These are phyloP conservation scores for Balearica regulorum DNA, from an alignment of 2,797 vertebrate species.

Conservation along the genomic window DNA sequence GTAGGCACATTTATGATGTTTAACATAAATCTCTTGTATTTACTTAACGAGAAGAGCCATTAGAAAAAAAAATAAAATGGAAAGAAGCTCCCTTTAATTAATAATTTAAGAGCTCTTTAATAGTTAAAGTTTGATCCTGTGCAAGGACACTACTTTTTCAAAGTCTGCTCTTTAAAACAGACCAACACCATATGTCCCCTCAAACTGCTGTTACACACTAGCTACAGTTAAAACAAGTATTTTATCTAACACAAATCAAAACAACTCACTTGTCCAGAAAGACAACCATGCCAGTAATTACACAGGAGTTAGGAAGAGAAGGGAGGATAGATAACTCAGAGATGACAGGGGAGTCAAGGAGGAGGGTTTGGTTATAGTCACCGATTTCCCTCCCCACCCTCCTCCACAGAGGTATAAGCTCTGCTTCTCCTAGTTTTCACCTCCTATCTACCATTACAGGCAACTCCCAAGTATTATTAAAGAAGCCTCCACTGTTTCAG, in stretches of 20 bases:
- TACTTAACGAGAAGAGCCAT: background rate
- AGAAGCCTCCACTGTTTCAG: background rate
- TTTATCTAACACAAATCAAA: background rate
- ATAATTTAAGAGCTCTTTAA: background rate
- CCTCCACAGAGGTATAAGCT: background rate
- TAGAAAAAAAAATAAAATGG: background rate
- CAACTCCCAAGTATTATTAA: background rate
- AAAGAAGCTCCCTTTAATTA: background rate
- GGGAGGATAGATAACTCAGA: background rate
- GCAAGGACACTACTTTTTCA: background rate
- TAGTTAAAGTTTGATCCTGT: background rate
- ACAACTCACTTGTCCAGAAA: background rate
- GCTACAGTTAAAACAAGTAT: background rate
- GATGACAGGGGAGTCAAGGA: background rate
- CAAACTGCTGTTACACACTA: background rate
- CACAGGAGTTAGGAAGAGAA: background rate
- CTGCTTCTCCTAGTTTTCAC: background rate
- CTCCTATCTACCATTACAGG: background rate
- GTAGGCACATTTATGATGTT: background rate
- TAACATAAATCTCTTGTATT: background rate
- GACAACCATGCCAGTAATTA: background rate
- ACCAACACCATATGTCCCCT: accelerated
- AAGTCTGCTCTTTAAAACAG: background rate
- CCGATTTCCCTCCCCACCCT: background rate
- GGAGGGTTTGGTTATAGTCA: background rate